Evolutionary conservation across 2,113 vertebrate genomes (phyloP), one percentile per base, ranked within the genome.

Genomic region (Poecile atricapillus): DNA sequence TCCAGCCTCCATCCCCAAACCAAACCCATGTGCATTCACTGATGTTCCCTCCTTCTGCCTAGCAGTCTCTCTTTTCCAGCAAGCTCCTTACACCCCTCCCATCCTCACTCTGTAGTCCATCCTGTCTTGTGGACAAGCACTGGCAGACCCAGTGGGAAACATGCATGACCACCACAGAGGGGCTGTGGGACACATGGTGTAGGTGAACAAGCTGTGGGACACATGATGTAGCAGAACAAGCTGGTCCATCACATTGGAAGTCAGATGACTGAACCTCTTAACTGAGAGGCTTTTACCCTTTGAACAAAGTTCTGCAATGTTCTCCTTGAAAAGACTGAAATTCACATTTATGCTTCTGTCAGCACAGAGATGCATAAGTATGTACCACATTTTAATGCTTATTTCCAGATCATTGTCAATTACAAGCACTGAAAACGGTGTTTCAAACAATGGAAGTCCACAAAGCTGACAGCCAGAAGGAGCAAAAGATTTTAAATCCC

Each of bases 121-220:
- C 39, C 16, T 7, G 46, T 11, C 47, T 13, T 17, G 20, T 1
- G 7, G 52, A n/a, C 5, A 2, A 13, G 31, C 2, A 39, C 13
- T 3, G 5, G 30, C 47, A 71, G 35, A 64, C 13, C 9, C 1
- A 0, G 43, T 0, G 1, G 58, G 33, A 74, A 31, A 53, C 0
- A 1, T 5, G 13, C n/a, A 30, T 15, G 11, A 50, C 8, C 33
- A 52, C 15, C 21, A 37, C 25, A 7, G 13, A 30, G 52, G 47
- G 22, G 16, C 60, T 43, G 15, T 31, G 23, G 23, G 43, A 87
- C 30, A 65, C 5, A 2, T 0, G 4, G 5, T 24, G 6, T 1
- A 41, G n/a, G 43, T 82, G 50, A 77, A 47, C 25, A 70, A 62
- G 16, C 56, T 43, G 15, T 31, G 23, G 39, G 43, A 87, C 28